A percentile compares a stretch with the other conserved stretches of the same genome.
These are phyloP conservation scores for Drosophila suboccidentalis DNA, from an alignment of 2,888 invertebrate genomes.

Conservation along the genomic window DNA sequence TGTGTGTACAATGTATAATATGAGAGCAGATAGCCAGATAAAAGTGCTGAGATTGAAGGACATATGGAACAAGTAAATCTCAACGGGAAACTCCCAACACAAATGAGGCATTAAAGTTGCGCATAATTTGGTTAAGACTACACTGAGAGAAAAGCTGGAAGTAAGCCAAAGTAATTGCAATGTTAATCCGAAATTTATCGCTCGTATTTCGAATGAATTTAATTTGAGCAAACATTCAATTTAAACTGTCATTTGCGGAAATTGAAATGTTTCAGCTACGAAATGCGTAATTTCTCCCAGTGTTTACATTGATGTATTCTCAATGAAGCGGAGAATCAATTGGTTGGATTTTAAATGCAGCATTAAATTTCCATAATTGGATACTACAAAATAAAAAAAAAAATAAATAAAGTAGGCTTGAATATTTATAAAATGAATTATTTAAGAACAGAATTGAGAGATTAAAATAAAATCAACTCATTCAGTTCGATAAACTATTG, in stretches of 20 bases:
- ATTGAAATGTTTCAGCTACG: not conserved
- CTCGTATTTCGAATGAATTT: not conserved
- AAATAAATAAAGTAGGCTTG: conserved; percentile 2
- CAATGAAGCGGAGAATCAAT: not conserved
- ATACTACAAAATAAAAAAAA: not conserved
- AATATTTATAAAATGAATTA: not conserved
- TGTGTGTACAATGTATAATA: conserved; percentile 16
- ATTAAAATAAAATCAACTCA: not conserved
- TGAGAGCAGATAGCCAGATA: conserved; percentile 17
- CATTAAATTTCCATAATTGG: conserved; percentile 31
- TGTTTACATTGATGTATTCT: not conserved
- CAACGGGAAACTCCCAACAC: conserved; percentile 37
- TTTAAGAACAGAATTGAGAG: not conserved
- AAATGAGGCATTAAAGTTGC: conserved; percentile 55
- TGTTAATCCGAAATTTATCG: not conserved
- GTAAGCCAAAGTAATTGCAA: not conserved
- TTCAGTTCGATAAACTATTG: not conserved
- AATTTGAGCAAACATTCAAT: not conserved
- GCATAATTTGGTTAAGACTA: conserved; percentile 66
- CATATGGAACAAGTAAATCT: conserved; percentile 30
- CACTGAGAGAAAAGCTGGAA: conserved; percentile 1
- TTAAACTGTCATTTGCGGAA: not conserved
- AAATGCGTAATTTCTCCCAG: not conserved
- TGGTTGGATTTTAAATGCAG: conserved; percentile 9
- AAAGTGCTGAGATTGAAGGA: conserved; percentile 30